Evolutionary conservation across 2,797 vertebrate species (phyloP), one percentile per base, ranked within the genome.

Genomic region (Microchirus variegatus): DNA sequence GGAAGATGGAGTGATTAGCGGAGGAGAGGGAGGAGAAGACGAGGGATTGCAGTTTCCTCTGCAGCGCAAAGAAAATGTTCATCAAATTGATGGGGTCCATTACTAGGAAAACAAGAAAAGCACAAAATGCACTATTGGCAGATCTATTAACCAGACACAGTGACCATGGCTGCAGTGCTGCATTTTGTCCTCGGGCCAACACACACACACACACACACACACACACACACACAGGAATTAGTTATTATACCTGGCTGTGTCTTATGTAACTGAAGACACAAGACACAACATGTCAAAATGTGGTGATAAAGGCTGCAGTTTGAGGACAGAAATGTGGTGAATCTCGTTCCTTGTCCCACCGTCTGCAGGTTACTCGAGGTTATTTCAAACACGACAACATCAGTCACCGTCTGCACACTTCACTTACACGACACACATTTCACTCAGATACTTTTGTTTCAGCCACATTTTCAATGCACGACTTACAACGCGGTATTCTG

Each of bases 81-180:
- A 81, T 82, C 73, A 80, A 67, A 72, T 60, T 70, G 76, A 88
- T 79, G 31, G 67, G 67, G 53, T 42, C 73, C 77, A 78, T 86
- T 85, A 84, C 80, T 66, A 80, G 78, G 59, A 76, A 83, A 84
- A 88, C 75, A 85, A 75, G 78, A 74, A 82, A 80, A 68, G 56
- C 76, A 73, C 68, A 57, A 75, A 77, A 80, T 81, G 79, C 66
- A 72, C 42, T 78, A 72, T 82, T 77, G 83, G 74, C 82, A 85
- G 73, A 73, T 84, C 72, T 82, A 80, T 89, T 83, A 83, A 75
- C 51, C 63, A 63, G 71, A 81, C 67, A 7, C 35, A 19, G 31
- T 67, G 49, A 77, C 60, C 67, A 51, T 17, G 38, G 67, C 72
- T 86, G 78, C 73, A 60, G 53, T 42, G 44, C 44, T 42, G 71